These are phyloP conservation scores for Drosophila arizonae DNA, from an alignment of 1,140 invertebrate species.

Conservation along the genomic window DNA sequence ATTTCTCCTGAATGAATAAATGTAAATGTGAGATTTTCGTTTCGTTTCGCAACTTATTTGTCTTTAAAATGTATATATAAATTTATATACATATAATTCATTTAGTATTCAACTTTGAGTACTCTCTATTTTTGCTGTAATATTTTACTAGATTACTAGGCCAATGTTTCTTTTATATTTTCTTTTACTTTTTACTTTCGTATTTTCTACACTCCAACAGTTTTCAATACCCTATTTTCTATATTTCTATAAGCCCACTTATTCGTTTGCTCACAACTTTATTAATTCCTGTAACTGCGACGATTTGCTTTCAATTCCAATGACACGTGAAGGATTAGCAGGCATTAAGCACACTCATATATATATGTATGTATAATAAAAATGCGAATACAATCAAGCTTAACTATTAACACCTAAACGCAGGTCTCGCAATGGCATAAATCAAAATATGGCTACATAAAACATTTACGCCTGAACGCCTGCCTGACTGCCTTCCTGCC, in stretches of 20 bases:
- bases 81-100: not conserved
- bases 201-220: no score
- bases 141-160: not conserved
- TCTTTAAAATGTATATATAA: no score
- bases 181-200: no score
- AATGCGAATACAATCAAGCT: conserved; percentile 31
- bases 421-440: conserved; percentile 49
- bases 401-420: conserved; percentile 75
- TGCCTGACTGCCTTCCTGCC: conserved; percentile 16
- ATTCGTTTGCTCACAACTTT: conserved; percentile 1
- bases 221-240: no score
- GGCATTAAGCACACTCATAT: conserved; percentile 22
- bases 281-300: not conserved
- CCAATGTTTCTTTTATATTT: not conserved
- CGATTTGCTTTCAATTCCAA: conserved; percentile 7
- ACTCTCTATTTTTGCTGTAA: no score
- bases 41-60: no score
- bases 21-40: no score
- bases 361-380: conserved; percentile 21
- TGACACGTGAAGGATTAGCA: conserved; percentile 29
- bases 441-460: conserved; percentile 76
- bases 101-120: not conserved
- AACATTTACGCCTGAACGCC: conserved; percentile 58
- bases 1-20: no score
- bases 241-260: not conserved